Evolutionary conservation across 1,140 invertebrate genomes (phyloP), one percentile per base, ranked within the genome.

Genomic region (Drosophila truncata): DNA sequence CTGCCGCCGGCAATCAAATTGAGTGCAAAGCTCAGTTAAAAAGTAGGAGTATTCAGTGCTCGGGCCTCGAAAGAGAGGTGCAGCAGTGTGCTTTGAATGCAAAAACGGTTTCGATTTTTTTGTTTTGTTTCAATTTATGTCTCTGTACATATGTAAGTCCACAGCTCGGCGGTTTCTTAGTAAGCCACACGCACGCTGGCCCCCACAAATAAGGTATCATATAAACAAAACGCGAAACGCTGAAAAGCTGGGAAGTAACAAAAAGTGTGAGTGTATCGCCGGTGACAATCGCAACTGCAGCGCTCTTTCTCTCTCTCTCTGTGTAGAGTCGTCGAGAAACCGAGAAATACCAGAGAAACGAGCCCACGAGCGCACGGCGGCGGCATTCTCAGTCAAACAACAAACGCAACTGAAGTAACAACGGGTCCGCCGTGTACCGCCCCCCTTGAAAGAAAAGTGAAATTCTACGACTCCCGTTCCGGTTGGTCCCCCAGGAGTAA

Each of bases 341-440:
- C 69, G 50, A 46, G 64, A 50, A 33, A 35, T 10, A 8, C 50
- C 50, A 35, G 76, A 65, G 78, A 78, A 47, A 25, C 82, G 52
- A 64, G 66, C 37, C 63, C 83, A 78, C 52, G 29, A 29, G 33
- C 33, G 33, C 10, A 33, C 69, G 84, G 54, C 83, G 67, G 60
- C 72, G 84, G 77, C 69, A 87, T 87, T 87, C 84, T 87, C 84
- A 87, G 85, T 87, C 85, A 87, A 87, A 84, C 84, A 87, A 88
- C 84, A 87, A 87, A 84, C 84, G 84, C 78, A 87, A 87, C 78
- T 84, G 84, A 87, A 87, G 84, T 88, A 84, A 87, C 84, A 87
- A 80, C 76, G 52, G 60, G 49, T 77, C 69, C 69, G 73, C 69
- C 69, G 73, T 77, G 84, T 77, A 55, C 55, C 64, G 79, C 41